Percentiles rank a stretch among this genome's conserved stretches.
phyloP scores from a whole-genome alignment of 2,797 vertebrate species.

The Thamnophis elegans region DNA sequence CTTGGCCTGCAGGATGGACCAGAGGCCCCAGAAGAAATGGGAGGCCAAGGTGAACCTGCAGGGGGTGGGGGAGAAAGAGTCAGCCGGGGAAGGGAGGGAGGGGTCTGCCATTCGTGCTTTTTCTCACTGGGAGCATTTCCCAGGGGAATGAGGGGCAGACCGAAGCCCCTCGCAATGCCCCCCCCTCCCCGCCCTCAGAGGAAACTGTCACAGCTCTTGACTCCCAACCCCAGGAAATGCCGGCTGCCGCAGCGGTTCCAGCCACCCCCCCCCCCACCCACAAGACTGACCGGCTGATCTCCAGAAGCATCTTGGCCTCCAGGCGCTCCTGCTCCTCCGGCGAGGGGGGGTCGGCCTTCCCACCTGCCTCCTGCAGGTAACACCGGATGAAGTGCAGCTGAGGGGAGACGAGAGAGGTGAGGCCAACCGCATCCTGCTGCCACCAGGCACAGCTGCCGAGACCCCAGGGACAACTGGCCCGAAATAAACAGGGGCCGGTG shows the following conservation, averaged over 20 bases:
- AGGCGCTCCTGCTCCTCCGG: conserved; percentile 67
- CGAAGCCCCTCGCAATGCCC: rapidly evolving
- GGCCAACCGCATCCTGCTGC: background rate
- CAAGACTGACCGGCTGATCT: conserved; percentile 80
- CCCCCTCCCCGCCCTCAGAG: rapidly evolving
- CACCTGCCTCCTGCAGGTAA: conserved; percentile 78
- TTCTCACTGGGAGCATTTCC: background rate
- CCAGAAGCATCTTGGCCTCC: conserved; percentile 82
- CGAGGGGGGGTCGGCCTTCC: conserved; percentile 4
- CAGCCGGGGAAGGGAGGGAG: background rate
- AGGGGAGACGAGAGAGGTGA: background rate
- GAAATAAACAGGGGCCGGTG: background rate
- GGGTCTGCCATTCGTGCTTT: background rate
- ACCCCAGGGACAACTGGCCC: background rate
- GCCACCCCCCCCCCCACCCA: background rate
- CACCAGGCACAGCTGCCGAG: background rate
- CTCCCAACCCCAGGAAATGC: background rate
- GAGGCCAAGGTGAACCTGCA: conserved; percentile 87
- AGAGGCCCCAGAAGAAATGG: conserved; percentile 94
- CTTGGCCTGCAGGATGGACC: conserved; percentile 93
- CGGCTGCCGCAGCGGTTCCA: rapidly evolving
- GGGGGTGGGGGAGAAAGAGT: rapidly evolving
- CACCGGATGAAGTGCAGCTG: conserved; percentile 86
- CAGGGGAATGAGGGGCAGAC: background rate
- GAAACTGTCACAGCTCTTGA: background rate